Conservation (phyloP, 2,888 invertebrate genomes). For the Oegoconia quadripuncta region DNA sequence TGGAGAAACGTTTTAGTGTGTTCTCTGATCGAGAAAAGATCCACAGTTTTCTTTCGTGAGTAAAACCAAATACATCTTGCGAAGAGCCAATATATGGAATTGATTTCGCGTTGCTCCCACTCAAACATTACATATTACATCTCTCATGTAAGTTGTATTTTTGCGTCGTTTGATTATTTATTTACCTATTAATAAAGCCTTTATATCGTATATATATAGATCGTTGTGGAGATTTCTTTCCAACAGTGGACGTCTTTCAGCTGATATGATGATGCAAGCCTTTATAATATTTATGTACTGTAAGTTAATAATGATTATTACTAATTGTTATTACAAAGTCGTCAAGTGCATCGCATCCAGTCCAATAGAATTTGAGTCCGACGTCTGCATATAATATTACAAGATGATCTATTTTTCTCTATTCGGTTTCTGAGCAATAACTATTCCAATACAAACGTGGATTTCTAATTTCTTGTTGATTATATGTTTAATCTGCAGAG, state of each 20-base stretch:
- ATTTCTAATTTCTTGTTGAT: no score
- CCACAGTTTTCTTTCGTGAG: slow-evolving; percentile 55
- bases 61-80: slow-evolving; percentile 56
- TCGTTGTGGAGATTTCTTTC: neutral
- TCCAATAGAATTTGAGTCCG: no score
- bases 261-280: no score
- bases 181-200: neutral
- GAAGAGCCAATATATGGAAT: slow-evolving; percentile 53
- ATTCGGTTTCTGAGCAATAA: no score
- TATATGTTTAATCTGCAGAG: no score
- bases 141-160: slow-evolving; percentile 5
- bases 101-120: slow-evolving; percentile 43
- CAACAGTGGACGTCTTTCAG: neutral
- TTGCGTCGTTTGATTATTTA: slow-evolving; percentile 5
- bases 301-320: no score
- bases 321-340: no score
- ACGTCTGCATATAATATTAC: no score
- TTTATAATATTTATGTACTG: no score
- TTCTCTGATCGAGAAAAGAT: slow-evolving; percentile 54
- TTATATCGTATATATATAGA: slow-evolving; percentile 4
- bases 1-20: slow-evolving; percentile 62
- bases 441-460: no score
- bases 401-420: no score
- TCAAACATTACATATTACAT: slow-evolving; percentile 20
- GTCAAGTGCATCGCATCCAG: no score